A percentile compares a stretch with the other conserved stretches of the same genome.
Conservation (phyloP, 2,888 invertebrate genomes). For the Eumerus sabulonum region DNA sequence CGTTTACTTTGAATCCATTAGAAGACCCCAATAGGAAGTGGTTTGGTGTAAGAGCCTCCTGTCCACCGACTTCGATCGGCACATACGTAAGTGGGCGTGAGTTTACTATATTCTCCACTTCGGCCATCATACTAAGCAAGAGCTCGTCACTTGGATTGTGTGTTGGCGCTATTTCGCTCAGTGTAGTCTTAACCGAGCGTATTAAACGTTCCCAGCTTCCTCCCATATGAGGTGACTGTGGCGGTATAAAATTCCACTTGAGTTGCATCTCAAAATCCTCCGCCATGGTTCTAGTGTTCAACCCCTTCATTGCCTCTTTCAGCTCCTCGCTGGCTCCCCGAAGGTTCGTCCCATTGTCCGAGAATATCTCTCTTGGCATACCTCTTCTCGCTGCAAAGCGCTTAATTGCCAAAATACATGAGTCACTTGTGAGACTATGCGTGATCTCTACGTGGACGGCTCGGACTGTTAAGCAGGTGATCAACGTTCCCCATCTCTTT, state of each 20-base stretch:
- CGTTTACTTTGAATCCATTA: not conserved
- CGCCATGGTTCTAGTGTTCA: no score
- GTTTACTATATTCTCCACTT: not conserved
- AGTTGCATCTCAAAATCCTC: not conserved
- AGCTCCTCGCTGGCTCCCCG: no score
- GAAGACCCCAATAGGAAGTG: not conserved
- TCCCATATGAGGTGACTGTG: no score
- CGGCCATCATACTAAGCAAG: not conserved
- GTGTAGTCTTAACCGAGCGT: not conserved
- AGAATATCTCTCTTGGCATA: no score
- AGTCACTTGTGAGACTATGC: not conserved
- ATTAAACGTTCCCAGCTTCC: no score
- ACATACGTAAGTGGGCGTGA: not conserved
- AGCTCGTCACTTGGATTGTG: not conserved
- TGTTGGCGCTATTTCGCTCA: not conserved
- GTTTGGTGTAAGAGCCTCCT: not conserved
- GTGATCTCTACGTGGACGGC: no score
- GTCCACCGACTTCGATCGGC: not conserved
- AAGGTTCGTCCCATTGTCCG: not conserved
- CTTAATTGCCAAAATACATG: not conserved
- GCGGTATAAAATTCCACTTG: no score
- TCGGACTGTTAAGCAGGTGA: no score
- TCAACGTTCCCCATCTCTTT: no score
- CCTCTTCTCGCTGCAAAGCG: not conserved
- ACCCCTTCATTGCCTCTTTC: no score